These are phyloP conservation scores for Agrotis exclamationis DNA, from an alignment of 2,888 invertebrate genomes.

Conservation along the genomic window DNA sequence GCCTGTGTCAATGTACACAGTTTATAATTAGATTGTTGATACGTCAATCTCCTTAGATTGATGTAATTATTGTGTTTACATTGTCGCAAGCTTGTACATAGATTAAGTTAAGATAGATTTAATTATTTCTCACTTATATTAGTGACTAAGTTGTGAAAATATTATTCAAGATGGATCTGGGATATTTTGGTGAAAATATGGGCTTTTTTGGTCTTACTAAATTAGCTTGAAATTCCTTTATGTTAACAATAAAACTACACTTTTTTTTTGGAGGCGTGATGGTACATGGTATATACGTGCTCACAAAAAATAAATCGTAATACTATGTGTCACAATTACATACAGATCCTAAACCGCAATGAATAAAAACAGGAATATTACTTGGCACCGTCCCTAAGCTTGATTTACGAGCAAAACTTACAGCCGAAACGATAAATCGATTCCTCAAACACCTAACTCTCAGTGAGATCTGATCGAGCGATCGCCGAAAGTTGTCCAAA, in stretches of 20 bases:
- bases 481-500: slow-evolving; percentile 48
- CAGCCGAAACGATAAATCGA: slow-evolving; percentile 52
- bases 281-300: no score
- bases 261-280: no score
- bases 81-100: not conserved
- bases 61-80: slow-evolving; percentile 10
- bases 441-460: slow-evolving; percentile 54
- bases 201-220: no score
- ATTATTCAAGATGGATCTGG: no score
- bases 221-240: no score
- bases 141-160: not conserved
- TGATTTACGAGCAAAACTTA: slow-evolving; percentile 60
- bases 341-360: slow-evolving; percentile 14
- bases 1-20: slow-evolving; percentile 5
- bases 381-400: slow-evolving; percentile 49
- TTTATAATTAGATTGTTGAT: slow-evolving; percentile 37
- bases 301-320: not conserved
- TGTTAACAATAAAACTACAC: no score
- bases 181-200: no score
- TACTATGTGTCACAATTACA: slow-evolving; percentile 5
- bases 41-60: slow-evolving; percentile 3
- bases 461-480: slow-evolving; percentile 44
- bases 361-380: slow-evolving; percentile 52
- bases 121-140: slow-evolving; percentile 1
- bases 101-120: slow-evolving; percentile 2